Conservation (phyloP, 2,888 invertebrate genomes). For the Sphaerophoria rueppellii region DNA sequence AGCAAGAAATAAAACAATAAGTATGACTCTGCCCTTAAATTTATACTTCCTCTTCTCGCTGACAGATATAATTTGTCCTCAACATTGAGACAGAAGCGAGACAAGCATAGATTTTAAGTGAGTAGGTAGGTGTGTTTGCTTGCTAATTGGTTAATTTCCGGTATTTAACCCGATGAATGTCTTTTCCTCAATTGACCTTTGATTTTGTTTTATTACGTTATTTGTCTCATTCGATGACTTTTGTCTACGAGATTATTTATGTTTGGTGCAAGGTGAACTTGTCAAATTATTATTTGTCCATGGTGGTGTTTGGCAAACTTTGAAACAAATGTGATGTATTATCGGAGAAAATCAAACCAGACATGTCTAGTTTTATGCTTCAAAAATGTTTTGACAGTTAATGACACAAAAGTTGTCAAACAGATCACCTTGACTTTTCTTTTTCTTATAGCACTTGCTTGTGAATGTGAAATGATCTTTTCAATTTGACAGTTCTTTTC, state of each 20-base stretch:
- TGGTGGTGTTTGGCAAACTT: conserved; percentile 28
- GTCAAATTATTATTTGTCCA: conserved; percentile 28
- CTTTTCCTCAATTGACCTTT: conserved; percentile 51
- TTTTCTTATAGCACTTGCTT: background rate
- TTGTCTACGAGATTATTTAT: conserved; percentile 17
- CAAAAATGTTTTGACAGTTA: background rate
- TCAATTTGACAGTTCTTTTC: background rate
- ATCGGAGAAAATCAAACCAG: background rate
- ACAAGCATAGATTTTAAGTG: conserved; percentile 14
- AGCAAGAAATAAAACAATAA: background rate
- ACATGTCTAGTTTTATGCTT: background rate
- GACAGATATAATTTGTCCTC: conserved; percentile 49
- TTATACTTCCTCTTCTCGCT: conserved; percentile 12
- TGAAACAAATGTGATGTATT: conserved; percentile 1
- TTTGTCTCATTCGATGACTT: conserved; percentile 50
- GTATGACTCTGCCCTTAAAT: conserved; percentile 35
- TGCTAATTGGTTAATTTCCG: conserved; percentile 59
- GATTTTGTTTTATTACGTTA: conserved; percentile 50
- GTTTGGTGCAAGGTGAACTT: conserved; percentile 57
- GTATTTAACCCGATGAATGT: conserved; percentile 31
- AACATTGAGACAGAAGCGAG: conserved; percentile 36
- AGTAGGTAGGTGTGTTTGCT: conserved; percentile 56
- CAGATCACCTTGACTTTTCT: conserved; percentile 58
- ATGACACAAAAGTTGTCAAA: background rate
- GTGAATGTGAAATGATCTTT: conserved; percentile 7